Conservation (phyloP, 1,140 invertebrate species). For the Eubasilissa regina region DNA sequence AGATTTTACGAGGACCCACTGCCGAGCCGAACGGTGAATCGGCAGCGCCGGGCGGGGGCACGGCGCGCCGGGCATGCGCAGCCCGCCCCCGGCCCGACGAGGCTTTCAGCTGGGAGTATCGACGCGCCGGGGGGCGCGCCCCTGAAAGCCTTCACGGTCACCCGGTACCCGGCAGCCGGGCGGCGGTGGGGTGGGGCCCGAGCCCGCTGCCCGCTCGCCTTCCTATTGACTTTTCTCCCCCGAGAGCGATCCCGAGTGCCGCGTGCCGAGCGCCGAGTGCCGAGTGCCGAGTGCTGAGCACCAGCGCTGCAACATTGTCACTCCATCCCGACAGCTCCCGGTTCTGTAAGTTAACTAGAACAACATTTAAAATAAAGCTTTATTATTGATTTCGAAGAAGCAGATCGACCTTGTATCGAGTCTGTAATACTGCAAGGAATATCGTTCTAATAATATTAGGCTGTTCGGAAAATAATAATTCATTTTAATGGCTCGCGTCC, state of each 20-base stretch:
- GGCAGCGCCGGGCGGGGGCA: neutral
- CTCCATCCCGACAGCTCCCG: too few relatives aligned
- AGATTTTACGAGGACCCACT: too few relatives aligned
- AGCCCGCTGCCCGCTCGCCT: neutral
- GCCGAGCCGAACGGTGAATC: too few relatives aligned
- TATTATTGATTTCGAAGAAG: too few relatives aligned
- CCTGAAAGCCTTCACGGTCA: slow-evolving; percentile 32
- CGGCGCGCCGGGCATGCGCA: neutral
- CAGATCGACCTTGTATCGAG: too few relatives aligned
- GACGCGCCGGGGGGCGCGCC: neutral
- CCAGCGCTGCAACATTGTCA: neutral
- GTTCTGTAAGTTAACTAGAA: neutral
- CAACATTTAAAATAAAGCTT: neutral
- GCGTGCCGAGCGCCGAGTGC: too few relatives aligned
- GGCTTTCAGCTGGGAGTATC: slow-evolving; percentile 15
- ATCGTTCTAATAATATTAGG: too few relatives aligned
- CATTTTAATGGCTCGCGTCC: too few relatives aligned
- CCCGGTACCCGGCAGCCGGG: slow-evolving; percentile 1
- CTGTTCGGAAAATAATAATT: too few relatives aligned
- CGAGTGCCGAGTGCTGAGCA: neutral
- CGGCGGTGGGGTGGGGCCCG: neutral
- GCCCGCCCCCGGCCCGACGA: neutral
- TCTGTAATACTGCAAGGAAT: too few relatives aligned
- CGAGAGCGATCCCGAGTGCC: too few relatives aligned
- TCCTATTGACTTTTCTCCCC: neutral